Evolutionary conservation across 2,797 vertebrate species (phyloP).

Genomic region (Crypturellus tataupa): DNA sequence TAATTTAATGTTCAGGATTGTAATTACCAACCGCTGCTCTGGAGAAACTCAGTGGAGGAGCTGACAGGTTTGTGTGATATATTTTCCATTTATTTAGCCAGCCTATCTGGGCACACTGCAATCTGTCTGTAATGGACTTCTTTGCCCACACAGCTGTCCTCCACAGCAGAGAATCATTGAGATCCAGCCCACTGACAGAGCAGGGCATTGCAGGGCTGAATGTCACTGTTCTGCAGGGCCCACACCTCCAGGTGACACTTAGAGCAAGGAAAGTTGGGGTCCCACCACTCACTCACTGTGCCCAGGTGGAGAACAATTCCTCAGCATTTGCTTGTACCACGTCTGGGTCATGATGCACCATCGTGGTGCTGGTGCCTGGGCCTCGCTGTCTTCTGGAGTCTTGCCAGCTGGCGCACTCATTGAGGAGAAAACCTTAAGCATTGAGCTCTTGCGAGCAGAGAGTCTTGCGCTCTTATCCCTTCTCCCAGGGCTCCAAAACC

Average conservation of each 20-base stretch:
- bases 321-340: no score
- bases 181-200: not conserved
- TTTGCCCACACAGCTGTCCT: not conserved
- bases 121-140: not conserved
- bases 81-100: not conserved
- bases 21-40: not conserved
- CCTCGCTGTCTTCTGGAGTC: no score
- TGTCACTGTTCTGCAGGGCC: not conserved
- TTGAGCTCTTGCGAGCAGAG: not conserved
- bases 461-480: not conserved
- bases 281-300: not conserved
- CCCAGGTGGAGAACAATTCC: no score
- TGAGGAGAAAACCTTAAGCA: not conserved
- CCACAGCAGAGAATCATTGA: not conserved
- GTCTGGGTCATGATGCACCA: no score
- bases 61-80: not conserved
- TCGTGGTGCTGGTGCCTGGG: no score
- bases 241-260: not conserved
- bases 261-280: not conserved
- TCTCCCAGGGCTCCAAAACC: not conserved
- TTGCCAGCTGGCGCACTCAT: not conserved
- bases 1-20: not conserved
- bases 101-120: not conserved
- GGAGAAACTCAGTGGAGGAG: not conserved
- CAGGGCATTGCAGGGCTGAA: not conserved